Evolutionary conservation across 1,140 invertebrate species (phyloP).

Genomic region (Philotrypesis tridentata): DNA sequence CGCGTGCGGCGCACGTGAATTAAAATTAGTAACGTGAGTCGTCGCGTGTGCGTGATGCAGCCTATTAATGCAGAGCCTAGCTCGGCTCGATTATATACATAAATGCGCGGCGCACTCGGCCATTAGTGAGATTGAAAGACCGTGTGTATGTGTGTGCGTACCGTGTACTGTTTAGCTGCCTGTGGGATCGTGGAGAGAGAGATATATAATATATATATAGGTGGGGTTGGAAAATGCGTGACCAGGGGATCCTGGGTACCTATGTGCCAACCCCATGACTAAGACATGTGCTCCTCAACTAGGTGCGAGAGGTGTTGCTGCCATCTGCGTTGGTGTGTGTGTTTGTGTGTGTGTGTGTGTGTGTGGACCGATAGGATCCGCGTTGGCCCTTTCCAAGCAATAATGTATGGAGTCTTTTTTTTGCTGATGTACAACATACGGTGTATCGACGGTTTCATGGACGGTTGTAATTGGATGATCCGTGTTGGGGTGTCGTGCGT

Average conservation of each 20-base stretch:
- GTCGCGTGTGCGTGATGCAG: slow-evolving; percentile 62
- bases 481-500: no score
- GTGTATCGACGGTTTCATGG: neutral
- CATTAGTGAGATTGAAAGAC: slow-evolving; percentile 67
- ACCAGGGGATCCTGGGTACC: slow-evolving; percentile 4
- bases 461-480: neutral
- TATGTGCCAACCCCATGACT: slow-evolving; percentile 13
- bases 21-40: slow-evolving; percentile 58
- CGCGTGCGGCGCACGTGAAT: slow-evolving; percentile 38
- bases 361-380: neutral
- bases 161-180: neutral
- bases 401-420: neutral
- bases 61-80: slow-evolving; percentile 60
- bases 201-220: no score
- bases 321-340: neutral
- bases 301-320: slow-evolving; percentile 15
- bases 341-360: no score
- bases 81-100: slow-evolving; percentile 48
- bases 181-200: neutral
- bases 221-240: slow-evolving; percentile 35
- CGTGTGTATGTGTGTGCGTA: neutral
- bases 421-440: neutral
- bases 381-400: neutral
- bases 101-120: slow-evolving; percentile 52
- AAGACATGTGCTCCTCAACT: slow-evolving; percentile 11